Evolutionary conservation across 2,113 vertebrate genomes (phyloP).

Genomic region (Pseudopipra pipra): DNA sequence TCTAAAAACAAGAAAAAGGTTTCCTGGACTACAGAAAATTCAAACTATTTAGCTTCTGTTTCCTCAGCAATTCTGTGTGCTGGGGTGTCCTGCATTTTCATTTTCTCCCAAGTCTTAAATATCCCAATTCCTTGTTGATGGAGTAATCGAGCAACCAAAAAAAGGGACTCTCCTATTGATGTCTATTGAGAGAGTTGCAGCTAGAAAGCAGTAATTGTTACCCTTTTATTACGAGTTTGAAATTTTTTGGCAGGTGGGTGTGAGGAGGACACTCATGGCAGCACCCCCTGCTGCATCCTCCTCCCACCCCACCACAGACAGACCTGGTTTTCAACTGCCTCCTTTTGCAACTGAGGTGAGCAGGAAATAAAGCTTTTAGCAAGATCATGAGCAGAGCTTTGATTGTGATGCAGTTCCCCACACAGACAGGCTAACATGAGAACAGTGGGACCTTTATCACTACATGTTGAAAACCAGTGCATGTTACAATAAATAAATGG

Average conservation of each 20-base stretch:
- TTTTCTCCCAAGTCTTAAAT: not conserved
- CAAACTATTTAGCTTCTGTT: not conserved
- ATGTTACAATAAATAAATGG: not conserved
- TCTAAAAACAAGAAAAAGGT: not conserved
- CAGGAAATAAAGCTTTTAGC: not conserved
- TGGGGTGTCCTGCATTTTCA: not conserved
- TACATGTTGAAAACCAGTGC: not conserved
- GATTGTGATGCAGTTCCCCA: not conserved
- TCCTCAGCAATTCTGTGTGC: not conserved
- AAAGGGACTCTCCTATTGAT: no score
- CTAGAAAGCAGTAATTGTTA: not conserved
- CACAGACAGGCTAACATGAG: not conserved
- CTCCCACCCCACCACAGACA: not conserved
- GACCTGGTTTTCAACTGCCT: not conserved
- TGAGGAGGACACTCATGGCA: not conserved
- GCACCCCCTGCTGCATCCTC: not conserved
- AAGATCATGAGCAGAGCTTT: not conserved
- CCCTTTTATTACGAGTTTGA: not conserved
- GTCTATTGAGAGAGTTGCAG: not conserved
- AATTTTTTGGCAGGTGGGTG: not conserved
- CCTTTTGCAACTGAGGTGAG: not conserved
- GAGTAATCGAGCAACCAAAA: not conserved
- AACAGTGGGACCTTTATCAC: not conserved
- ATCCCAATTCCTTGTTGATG: not conserved
- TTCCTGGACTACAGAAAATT: not conserved